Evolutionary conservation across 1,140 invertebrate genomes (phyloP).

Genomic region (Colletes gigas): DNA sequence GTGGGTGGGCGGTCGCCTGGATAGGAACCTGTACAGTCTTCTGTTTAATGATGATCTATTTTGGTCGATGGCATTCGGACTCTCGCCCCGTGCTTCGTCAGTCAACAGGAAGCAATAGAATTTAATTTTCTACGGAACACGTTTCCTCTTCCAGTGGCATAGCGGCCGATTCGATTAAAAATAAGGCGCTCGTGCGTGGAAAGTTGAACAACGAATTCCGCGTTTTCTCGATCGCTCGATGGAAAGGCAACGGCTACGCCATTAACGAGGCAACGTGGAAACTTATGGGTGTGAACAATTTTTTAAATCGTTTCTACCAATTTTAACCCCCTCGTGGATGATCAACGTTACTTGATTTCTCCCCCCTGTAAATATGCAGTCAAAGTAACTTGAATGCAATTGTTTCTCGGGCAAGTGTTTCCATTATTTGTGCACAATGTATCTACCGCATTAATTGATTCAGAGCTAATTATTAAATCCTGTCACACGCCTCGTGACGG

Average conservation of each 20-base stretch:
- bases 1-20: constrained; percentile 50
- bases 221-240: not conserved
- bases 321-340: too few species aligned
- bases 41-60: constrained; percentile 64
- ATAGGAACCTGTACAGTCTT: constrained; percentile 33
- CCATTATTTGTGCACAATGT: too few species aligned
- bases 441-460: too few species aligned
- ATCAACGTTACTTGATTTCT: too few species aligned
- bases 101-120: constrained; percentile 66
- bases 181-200: constrained; percentile 26
- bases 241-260: not conserved
- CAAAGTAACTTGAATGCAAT: too few species aligned
- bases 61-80: constrained; percentile 57
- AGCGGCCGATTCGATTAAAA: constrained; percentile 42
- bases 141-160: constrained; percentile 6
- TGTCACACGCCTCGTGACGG: too few species aligned
- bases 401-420: too few species aligned
- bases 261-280: not conserved
- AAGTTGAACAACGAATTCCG: constrained; percentile 2
- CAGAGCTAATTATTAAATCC: too few species aligned
- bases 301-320: too few species aligned
- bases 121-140: constrained; percentile 60
- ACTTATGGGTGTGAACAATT: too few species aligned
- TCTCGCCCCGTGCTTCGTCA: constrained; percentile 50
- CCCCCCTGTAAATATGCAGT: too few species aligned